Conservation (phyloP, 1,140 invertebrate genomes). For the Drosophila truncata region DNA sequence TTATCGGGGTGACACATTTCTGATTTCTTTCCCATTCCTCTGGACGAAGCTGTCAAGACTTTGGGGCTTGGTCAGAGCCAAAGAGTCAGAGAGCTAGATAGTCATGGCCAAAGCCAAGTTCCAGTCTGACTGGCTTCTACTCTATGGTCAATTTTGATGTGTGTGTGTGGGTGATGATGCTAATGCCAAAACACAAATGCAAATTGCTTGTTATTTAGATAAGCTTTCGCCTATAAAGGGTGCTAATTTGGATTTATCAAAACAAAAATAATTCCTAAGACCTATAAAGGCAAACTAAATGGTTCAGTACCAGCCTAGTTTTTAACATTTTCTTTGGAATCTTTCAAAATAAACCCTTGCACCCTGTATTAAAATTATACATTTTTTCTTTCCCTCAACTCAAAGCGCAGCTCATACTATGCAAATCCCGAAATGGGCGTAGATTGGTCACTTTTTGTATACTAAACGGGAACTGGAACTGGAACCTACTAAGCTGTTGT, state of each 20-base stretch:
- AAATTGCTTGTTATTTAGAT: constrained; percentile 29
- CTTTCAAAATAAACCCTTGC: neutral
- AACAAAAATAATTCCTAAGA: too few relatives aligned
- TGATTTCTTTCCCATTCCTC: constrained; percentile 18
- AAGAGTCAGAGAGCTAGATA: neutral
- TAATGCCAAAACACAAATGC: constrained; percentile 37
- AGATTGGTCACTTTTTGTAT: constrained; percentile 14
- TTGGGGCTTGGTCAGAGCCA: constrained; percentile 40
- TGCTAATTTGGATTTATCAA: constrained; percentile 7
- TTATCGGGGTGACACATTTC: constrained; percentile 34
- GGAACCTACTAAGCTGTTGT: constrained; percentile 9
- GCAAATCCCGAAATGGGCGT: constrained; percentile 32
- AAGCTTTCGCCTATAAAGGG: constrained; percentile 35
- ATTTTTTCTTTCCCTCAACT: neutral
- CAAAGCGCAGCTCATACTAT: constrained; percentile 1
- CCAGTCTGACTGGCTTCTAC: constrained; percentile 25
- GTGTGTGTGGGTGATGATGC: constrained; percentile 36
- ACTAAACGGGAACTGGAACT: constrained; percentile 30
- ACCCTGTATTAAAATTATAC: constrained; percentile 21
- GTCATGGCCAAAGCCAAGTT: constrained; percentile 10
- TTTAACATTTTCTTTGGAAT: neutral
- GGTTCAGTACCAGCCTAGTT: too few relatives aligned
- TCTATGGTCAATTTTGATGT: constrained; percentile 35
- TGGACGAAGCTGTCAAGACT: constrained; percentile 21
- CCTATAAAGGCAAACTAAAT: too few relatives aligned